These are phyloP conservation scores for Periparus ater DNA, from an alignment of 2,797 vertebrate genomes.

Conservation along the genomic window DNA sequence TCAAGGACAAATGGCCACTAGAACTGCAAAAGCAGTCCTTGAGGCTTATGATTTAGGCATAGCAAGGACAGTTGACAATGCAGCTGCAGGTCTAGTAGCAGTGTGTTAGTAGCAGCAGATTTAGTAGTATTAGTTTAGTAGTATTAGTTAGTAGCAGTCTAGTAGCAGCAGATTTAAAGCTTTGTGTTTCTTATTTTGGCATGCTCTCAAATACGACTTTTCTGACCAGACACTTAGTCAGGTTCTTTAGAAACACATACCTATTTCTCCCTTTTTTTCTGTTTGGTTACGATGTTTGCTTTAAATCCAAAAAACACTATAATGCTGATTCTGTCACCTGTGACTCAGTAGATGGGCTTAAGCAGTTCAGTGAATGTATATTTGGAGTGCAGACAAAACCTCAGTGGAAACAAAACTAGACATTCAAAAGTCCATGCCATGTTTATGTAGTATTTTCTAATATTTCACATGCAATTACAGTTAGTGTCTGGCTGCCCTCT, in stretches of 20 bases:
- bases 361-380: background rate
- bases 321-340: constrained; percentile 9
- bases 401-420: constrained; percentile 30
- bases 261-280: background rate
- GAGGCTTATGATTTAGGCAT: background rate
- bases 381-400: constrained; percentile 43
- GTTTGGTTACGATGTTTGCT: background rate
- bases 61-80: background rate
- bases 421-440: background rate
- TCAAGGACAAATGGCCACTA: background rate
- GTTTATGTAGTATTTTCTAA: constrained; percentile 38
- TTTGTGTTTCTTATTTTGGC: background rate
- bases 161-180: background rate
- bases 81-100: background rate
- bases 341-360: constrained; percentile 1
- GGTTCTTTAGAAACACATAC: background rate
- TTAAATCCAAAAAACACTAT: background rate
- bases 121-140: background rate
- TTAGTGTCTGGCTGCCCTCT: constrained; percentile 20
- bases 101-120: background rate
- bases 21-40: background rate
- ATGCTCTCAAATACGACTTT: background rate
- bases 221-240: background rate
- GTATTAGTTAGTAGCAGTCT: background rate
- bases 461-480: constrained; percentile 15